Base-by-base conservation (phyloP, 2,113 vertebrate species). In the Clarias batrachus region DNA sequence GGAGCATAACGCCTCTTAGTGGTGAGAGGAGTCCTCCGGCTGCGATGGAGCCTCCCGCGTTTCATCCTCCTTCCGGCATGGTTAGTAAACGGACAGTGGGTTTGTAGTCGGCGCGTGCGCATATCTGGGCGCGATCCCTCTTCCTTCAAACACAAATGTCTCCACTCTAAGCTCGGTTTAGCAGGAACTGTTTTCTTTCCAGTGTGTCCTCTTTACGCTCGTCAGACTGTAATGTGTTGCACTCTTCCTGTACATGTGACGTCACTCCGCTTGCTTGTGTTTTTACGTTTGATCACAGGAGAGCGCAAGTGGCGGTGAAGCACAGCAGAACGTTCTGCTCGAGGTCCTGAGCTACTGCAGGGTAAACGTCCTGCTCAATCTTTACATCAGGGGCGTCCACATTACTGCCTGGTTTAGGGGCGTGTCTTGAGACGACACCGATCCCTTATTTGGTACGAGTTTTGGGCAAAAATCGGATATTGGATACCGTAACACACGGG, bases 311-410 rank as follows among this genome's bases (percentile, higher is more conserved):
- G 5, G 54, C 2, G 59, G 30, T n/a, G 81, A 84, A 27, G 25
- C 80, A 13, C 80, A 85, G 62, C 73, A 87, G 59, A 81, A 70
- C 17, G n/a, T 87, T 14, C 77, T 91, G 60, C 68, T 85, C 0
- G 79, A 89, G 48, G 85, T 91, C 30, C 81, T 89, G 59, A 78
- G 85, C 63, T 57, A 89, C 27, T 91, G 90, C 86, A 80, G 79
- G 87, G 88, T 91, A 86, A 89, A 81, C n/a, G 6, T 13, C 30
- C 19, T 76, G 23, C 2, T 41, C 19, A 25, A 10, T 9, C 41
- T 73, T 73, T 48, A 41, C 19, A 23, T 73, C 70, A 71, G 0
- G 4, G 11, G 25, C 37, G 30, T 70, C 14, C 6, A 9, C 2
- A 9, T 65, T 7, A 17, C n/a, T 5, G 13, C 13, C 66, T 6